Base-by-base conservation (phyloP, 30 jellyfish, hydroid and myxozoan genomes). In the Chrysaora quinquecirrha region DNA sequence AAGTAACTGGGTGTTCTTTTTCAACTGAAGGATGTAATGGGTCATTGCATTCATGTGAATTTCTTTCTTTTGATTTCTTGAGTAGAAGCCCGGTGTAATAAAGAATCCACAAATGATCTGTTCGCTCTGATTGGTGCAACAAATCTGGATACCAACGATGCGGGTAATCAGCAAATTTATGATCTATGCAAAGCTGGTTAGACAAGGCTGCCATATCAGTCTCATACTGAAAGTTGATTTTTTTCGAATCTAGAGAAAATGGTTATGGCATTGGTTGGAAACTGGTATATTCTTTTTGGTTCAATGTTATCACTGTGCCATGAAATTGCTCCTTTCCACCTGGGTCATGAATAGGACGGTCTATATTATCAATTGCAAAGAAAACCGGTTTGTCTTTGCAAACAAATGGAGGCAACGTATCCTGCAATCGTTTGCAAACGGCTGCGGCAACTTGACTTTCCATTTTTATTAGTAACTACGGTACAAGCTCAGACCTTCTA, bases 361-460 rank as follows among this genome's bases (percentile, higher is more conserved):
- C 80, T 7, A 68, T 68, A 68, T 68, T 68, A 68, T 68, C 80
- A 34, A 68, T 68, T 28, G 80, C 80, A 68, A 68, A 68, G 80
- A 29, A 68, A 21, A 68, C 29, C 18, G 56, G 43, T 34, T 34
- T 68, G 56, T 34, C 80, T 68, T 68, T 68, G 56, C 48, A 21
- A 34, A 68, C 48, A 24, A 68, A 68, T 68, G 62, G 80, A 19
- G 80, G 80, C 43, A 68, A 23, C 32, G 80, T 68, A 30, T 68
- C 80, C 2, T 30, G 56, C 80, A 68, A 21, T 68, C 80, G 10
- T 34, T 68, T 30, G 80, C 80, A 68, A 3, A 68, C 80, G 43
- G 80, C 80, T 28, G 80, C 3, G 21, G 80, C 80, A 34, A 34
- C 48, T 34, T 34, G 43, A 21, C 29, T 68, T 34, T 68, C 63